Base-by-base conservation (phyloP, 2,888 invertebrate species). In the Stegana nigrithorax region DNA sequence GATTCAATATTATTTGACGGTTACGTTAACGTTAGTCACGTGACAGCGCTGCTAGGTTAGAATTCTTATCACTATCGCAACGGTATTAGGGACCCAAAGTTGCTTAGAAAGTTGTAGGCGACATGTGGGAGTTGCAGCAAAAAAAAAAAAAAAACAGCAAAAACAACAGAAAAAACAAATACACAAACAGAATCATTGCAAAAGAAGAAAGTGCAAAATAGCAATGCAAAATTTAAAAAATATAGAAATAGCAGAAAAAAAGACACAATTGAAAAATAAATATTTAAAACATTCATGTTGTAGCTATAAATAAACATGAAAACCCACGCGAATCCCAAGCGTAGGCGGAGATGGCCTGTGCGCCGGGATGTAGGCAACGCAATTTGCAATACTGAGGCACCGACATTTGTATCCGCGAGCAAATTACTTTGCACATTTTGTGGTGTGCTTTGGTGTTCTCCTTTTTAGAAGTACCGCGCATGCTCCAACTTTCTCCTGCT, bases 41-140 rank as follows among this genome's bases (percentile, higher is more conserved):
- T 71, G 71, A 53, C 63, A 61, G 45, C 53, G 65, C 69, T n/a
- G n/a, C n/a, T n/a, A n/a, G n/a, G 72, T 70, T 78, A 71, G 77
- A 79, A 82, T 82, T 83, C 83, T 83, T 83, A 82, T 83, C 83
- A 83, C 75, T 81, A 81, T 82, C 82, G 79, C 76, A 78, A 72
- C 75, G 75, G 70, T 81, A 84, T 73, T 82, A 80, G 84, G 84
- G 74, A 76, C 72, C 59, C 84, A 84, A 83, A 80, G 71, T 70
- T 65, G 61, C 59, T 55, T 65, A 82, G 82, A 60, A 81, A 73
- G 82, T 70, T 63, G 75, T 75, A 68, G 73, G 69, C 60, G 64
- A 57, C 23, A 12, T 29, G 29, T 19, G 26, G 7, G 32, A 29
- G 45, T 45, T n/a, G 25, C 26, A 7, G 23, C 7, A 47, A n/a